A percentile compares a stretch with the other conserved stretches of the same genome.
Conservation (phyloP, 2,888 invertebrate genomes). For the Iphiclides podalirius region DNA sequence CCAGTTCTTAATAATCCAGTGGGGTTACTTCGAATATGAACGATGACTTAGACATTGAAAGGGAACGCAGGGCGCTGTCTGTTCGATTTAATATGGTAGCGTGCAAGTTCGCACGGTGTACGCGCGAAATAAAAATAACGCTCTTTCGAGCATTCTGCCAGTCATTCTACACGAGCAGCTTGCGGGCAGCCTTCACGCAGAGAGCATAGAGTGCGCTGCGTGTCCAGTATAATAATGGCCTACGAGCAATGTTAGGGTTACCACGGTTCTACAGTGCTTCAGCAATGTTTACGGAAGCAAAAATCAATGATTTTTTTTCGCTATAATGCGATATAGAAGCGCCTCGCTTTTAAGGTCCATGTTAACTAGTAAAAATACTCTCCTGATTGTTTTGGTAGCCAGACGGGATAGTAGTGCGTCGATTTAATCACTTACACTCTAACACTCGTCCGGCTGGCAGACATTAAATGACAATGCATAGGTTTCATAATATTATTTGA, state of each 20-base stretch:
- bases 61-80: slow-evolving; percentile 24
- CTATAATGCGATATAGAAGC: too few species aligned
- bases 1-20: too few species aligned
- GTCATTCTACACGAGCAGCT: background rate
- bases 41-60: slow-evolving; percentile 22
- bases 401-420: too few species aligned
- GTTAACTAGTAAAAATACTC: too few species aligned
- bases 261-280: slow-evolving; percentile 22
- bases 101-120: slow-evolving; percentile 1
- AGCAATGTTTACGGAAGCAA: slow-evolving; percentile 13
- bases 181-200: slow-evolving; percentile 5
- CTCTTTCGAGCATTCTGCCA: background rate
- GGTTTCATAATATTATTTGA: too few species aligned
- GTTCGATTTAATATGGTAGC: slow-evolving; percentile 25
- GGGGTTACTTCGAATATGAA: background rate
- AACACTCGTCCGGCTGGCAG: too few species aligned
- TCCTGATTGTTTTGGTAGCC: too few species aligned
- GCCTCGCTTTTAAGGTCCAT: too few species aligned
- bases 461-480: too few species aligned
- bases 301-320: too few species aligned
- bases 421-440: too few species aligned
- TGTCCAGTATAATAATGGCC: slow-evolving; percentile 24
- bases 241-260: slow-evolving; percentile 17
- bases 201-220: slow-evolving; percentile 14
- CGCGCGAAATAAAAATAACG: background rate